phyloP scores from a whole-genome alignment of 64 coral and sea anemone genomes.

The Montipora foliosa region DNA sequence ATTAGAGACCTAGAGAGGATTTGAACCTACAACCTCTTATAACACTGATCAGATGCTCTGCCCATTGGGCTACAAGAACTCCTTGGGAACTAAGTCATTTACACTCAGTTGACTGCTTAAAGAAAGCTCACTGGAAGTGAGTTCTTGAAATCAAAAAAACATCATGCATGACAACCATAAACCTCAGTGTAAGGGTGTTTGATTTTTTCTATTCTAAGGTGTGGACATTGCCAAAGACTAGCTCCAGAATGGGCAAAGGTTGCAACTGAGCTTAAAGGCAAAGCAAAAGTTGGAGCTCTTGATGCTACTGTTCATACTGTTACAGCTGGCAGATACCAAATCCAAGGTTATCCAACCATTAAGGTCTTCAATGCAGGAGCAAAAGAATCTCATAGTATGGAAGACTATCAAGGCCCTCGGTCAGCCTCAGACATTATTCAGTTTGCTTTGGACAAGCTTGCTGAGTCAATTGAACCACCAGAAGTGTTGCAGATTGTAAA shows the following conservation, averaged over 20 bases:
- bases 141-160: too few species aligned
- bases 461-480: conserved; percentile 86
- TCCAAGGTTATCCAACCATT: conserved; percentile 96
- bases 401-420: conserved; percentile 85
- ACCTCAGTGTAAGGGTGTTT: neutral
- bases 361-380: conserved; percentile 96
- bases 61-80: too few species aligned
- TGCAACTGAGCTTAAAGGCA: conserved; percentile 94
- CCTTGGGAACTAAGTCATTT: too few species aligned
- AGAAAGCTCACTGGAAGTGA: too few species aligned
- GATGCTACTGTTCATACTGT: conserved; percentile 93
- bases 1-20: too few species aligned
- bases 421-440: conserved; percentile 94
- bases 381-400: conserved; percentile 78
- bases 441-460: conserved; percentile 85
- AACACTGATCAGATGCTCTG: too few species aligned
- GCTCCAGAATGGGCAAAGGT: conserved; percentile 98
- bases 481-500: conserved; percentile 73
- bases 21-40: too few species aligned
- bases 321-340: conserved; percentile 73
- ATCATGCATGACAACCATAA: neutral
- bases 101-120: too few species aligned
- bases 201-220: conserved; percentile 48
- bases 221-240: conserved; percentile 97
- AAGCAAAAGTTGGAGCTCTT: conserved; percentile 89